These are phyloP conservation scores for Plodia interpunctella DNA, from an alignment of 1,140 invertebrate genomes.

Conservation along the genomic window DNA sequence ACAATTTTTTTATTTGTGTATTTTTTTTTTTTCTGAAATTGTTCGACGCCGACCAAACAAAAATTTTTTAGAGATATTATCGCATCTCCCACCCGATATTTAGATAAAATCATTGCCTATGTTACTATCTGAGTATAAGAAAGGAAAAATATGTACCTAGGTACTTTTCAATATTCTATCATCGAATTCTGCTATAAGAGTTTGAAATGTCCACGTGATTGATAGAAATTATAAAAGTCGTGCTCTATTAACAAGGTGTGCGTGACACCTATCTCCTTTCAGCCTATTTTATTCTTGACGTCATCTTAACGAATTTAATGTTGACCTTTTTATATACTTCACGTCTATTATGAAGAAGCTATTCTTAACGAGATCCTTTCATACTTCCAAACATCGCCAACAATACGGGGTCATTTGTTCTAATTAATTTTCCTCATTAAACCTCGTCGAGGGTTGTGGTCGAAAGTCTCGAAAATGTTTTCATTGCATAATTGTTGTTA, in stretches of 20 bases:
- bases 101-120: too few relatives aligned
- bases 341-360: constrained; percentile 41
- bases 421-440: constrained; percentile 50
- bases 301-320: constrained; percentile 41
- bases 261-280: constrained; percentile 32
- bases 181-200: too few relatives aligned
- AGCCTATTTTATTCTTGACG: constrained; percentile 35
- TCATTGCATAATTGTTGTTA: constrained; percentile 23
- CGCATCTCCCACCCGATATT: too few relatives aligned
- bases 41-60: too few relatives aligned
- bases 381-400: constrained; percentile 39
- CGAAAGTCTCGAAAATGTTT: constrained; percentile 9
- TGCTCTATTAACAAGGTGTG: constrained; percentile 31
- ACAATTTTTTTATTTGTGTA: too few relatives aligned
- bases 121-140: too few relatives aligned
- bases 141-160: too few relatives aligned
- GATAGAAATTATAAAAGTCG: background rate
- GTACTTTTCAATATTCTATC: too few relatives aligned
- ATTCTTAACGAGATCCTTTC: constrained; percentile 51
- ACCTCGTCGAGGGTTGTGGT: constrained; percentile 18
- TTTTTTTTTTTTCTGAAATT: too few relatives aligned
- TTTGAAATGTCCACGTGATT: too few relatives aligned
- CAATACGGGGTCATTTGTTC: constrained; percentile 41
- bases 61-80: too few relatives aligned
- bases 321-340: constrained; percentile 42